A percentile compares a stretch with the other conserved stretches of the same genome.
Conservation (phyloP, 1,140 invertebrate genomes). For the Scaptomyza hsui region DNA sequence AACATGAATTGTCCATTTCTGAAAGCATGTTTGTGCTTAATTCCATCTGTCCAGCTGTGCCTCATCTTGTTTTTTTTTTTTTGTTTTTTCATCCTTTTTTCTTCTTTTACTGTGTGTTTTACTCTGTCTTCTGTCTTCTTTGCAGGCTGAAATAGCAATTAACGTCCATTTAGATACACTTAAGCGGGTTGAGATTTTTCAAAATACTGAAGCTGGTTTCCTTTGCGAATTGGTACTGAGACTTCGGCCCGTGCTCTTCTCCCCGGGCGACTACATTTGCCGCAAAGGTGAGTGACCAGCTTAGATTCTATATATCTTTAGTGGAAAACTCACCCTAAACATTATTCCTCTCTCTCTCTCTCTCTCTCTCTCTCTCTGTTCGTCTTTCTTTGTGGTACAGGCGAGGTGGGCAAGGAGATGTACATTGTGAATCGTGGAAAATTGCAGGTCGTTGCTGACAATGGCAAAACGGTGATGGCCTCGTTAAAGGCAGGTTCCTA, state of each 20-base stretch:
- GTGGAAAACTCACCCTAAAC: background rate
- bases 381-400: constrained; percentile 85
- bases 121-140: constrained; percentile 17
- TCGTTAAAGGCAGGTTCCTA: constrained; percentile 98
- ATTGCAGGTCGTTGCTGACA: constrained; percentile 98
- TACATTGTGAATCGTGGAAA: constrained; percentile 99
- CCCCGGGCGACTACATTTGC: constrained; percentile 99
- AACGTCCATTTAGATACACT: constrained; percentile 99
- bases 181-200: constrained; percentile 99
- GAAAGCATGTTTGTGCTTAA: constrained; percentile 40
- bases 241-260: constrained; percentile 97
- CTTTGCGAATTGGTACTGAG: constrained; percentile 97
- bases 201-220: constrained; percentile 99
- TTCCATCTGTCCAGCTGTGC: background rate
- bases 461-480: constrained; percentile 97
- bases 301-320: background rate
- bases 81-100: constrained; percentile 15
- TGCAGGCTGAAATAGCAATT: constrained; percentile 96
- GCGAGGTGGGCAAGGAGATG: constrained; percentile 99
- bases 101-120: constrained; percentile 16
- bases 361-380: background rate
- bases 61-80: constrained; percentile 11
- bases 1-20: constrained; percentile 65
- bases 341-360: too few species aligned
- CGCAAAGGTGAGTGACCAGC: constrained; percentile 92